phyloP scores from a whole-genome alignment of 1,140 invertebrate genomes.

The Adoxophyes honmai region DNA sequence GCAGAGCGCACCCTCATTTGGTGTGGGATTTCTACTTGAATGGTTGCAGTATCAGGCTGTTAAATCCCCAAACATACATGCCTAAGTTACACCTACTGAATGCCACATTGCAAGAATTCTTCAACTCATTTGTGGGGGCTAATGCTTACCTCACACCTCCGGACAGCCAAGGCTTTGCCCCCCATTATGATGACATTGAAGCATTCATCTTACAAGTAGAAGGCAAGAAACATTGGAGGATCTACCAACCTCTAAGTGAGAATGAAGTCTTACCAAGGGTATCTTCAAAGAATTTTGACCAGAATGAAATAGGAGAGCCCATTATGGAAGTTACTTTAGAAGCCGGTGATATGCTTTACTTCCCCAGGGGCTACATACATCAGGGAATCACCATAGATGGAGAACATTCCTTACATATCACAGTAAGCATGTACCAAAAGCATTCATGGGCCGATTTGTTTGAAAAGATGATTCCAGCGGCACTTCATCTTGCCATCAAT shows the following conservation, averaged over 20 bases:
- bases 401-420: conserved; percentile 94
- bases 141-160: conserved; percentile 98
- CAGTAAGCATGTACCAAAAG: conserved; percentile 93
- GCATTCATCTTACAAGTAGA: conserved; percentile 98
- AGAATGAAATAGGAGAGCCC: conserved; percentile 87
- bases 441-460: conserved; percentile 94
- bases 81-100: conserved; percentile 79
- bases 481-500: conserved; percentile 84
- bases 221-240: conserved; percentile 95
- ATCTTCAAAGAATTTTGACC: conserved; percentile 90
- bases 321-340: conserved; percentile 89
- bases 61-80: conserved; percentile 95
- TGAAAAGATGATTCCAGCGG: conserved; percentile 87
- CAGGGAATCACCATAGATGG: conserved; percentile 88
- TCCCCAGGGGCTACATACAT: conserved; percentile 95
- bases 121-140: conserved; percentile 94
- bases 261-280: conserved; percentile 85
- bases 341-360: conserved; percentile 94
- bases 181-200: conserved; percentile 99
- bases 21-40: conserved; percentile 95
- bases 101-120: conserved; percentile 94
- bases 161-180: conserved; percentile 97
- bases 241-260: conserved; percentile 87
- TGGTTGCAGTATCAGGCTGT: conserved; percentile 92
- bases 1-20: conserved; percentile 83